These are phyloP conservation scores for Mobula birostris DNA, from an alignment of 2,113 vertebrate species.

Conservation along the genomic window DNA sequence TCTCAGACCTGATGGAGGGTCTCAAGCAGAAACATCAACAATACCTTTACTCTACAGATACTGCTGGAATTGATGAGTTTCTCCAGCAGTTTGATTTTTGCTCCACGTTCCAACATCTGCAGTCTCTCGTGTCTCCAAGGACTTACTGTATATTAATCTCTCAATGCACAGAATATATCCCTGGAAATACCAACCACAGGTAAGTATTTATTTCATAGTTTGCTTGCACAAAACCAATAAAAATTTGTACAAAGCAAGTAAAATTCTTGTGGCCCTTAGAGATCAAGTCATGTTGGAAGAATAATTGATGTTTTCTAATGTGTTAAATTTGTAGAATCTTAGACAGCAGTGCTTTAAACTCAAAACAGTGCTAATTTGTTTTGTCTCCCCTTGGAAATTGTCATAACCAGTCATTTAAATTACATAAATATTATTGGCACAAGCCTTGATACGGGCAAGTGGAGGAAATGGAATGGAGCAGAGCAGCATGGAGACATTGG, in stretches of 20 bases:
- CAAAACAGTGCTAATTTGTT: background rate
- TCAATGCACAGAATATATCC: background rate
- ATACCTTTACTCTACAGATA: too few species aligned
- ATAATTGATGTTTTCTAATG: too few species aligned
- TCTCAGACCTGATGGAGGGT: too few species aligned
- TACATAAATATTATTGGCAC: background rate
- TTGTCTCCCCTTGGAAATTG: background rate
- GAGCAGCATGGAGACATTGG: background rate
- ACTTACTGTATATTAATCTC: background rate
- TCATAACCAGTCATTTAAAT: background rate
- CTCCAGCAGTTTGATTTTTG: too few species aligned
- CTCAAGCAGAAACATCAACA: too few species aligned
- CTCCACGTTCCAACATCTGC: too few species aligned
- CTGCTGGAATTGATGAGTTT: too few species aligned
- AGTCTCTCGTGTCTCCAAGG: too few species aligned
- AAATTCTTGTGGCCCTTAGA: background rate
- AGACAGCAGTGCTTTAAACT: background rate
- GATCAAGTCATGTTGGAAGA: background rate
- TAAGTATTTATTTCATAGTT: background rate
- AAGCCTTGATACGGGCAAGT: background rate
- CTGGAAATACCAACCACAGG: background rate
- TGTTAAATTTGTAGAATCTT: background rate
- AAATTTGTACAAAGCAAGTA: background rate
- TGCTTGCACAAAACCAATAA: background rate
- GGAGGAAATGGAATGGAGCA: background rate